Base-by-base conservation (phyloP, 2,797 vertebrate species). In the Chiroxiphia lanceolata region DNA sequence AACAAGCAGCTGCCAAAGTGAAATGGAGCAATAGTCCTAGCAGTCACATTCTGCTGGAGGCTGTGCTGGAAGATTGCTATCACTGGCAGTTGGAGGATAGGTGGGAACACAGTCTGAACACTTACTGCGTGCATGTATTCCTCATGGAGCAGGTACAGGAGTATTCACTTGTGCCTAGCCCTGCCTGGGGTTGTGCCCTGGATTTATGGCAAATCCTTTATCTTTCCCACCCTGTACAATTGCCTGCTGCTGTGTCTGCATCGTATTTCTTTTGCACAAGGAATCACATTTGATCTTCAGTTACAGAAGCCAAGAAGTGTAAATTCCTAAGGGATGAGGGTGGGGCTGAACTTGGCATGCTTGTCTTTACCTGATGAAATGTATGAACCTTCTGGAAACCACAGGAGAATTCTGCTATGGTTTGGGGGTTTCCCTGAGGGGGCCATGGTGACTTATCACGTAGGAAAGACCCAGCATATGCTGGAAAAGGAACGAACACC, bases 81-180 rank as follows among this genome's bases (percentile, higher is more conserved):
- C 60, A 10, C 36, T 45, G 0, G 79, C 45, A 45, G 83, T 65
- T 51, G 64, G 26, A 63, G 31, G 56, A 22, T 15, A 50, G 27
- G 50, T 45, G 29, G 65, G 33, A 77, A 12, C 26, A 2, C 0
- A 4, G 15, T 48, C 42, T 80, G 70, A 87, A 17, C 33, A 3
- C 33, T 78, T 20, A 8, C 3, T 11, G 9, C 0, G 0, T 4
- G 20, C 1, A 0, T 1, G 5, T 63, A n/a, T 29, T 69, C 53
- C 67, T 57, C 1, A 1, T 29, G 19, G 44, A 78, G 63, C 0
- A 0, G 16, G 20, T 26, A 8, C 0, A 0, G 47, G 33, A 64
- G 47, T 10, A 15, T 36, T 63, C 38, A 26, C 33, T 47, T 42
- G 45, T 38, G 50, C 67, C 19, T 40, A 25, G 22, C 34, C 40